Evolutionary conservation across 2,888 invertebrate genomes (phyloP).

Genomic region (Bombylius major): DNA sequence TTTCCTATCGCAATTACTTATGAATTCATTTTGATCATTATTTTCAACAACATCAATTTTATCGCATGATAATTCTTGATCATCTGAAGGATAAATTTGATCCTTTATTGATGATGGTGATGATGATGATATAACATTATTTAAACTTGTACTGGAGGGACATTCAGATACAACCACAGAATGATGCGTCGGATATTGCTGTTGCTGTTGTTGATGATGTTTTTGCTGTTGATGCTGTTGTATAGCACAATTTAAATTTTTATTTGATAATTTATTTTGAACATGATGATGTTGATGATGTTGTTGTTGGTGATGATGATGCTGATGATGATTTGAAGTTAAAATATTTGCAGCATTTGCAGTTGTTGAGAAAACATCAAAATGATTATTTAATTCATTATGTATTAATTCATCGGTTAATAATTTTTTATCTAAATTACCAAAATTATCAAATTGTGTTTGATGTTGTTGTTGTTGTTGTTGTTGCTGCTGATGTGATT

Average conservation of each 20-base stretch:
- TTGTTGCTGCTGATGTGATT: neutral
- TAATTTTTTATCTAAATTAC: neutral
- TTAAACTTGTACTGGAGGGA: slow-evolving; percentile 1
- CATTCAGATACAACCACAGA: slow-evolving; percentile 1
- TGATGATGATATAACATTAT: neutral
- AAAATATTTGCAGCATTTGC: neutral
- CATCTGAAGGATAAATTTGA: slow-evolving; percentile 18
- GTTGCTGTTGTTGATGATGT: neutral
- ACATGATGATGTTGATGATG: neutral
- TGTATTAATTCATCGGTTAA: neutral
- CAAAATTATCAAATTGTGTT: neutral
- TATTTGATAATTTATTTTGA: neutral
- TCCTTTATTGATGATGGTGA: slow-evolving; percentile 1
- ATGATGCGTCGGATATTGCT: neutral
- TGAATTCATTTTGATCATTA: slow-evolving; percentile 33
- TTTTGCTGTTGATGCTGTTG: neutral
- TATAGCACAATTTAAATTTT: no score
- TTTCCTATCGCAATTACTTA: slow-evolving; percentile 15
- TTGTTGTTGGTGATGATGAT: neutral
- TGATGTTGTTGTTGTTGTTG: neutral
- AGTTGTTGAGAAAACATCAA: neutral
- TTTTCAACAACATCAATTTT: slow-evolving; percentile 32
- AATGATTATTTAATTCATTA: neutral
- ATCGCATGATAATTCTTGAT: slow-evolving; percentile 31
- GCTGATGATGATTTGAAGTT: neutral